Percentiles rank a stretch among this genome's conserved stretches.
These are phyloP conservation scores for Volucella bombylans DNA, from an alignment of 2,888 invertebrate species.

Conservation along the genomic window DNA sequence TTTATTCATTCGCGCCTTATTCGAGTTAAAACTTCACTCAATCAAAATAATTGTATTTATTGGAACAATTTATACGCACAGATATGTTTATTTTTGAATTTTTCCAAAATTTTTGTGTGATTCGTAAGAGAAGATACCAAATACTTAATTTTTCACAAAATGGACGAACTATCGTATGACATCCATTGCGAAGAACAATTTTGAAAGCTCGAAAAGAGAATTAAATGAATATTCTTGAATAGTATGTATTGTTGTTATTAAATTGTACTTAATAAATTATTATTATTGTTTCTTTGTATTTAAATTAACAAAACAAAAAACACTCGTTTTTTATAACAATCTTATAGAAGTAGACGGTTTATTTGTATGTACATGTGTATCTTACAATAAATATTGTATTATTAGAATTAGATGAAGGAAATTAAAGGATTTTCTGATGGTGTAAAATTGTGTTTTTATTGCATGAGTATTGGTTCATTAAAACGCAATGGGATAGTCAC, in stretches of 20 bases:
- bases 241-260: constrained; percentile 45
- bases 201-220: constrained; percentile 53
- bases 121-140: constrained; percentile 59
- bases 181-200: constrained; percentile 45
- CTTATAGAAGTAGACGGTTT: constrained; percentile 26
- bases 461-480: too few species aligned
- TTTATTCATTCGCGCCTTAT: constrained; percentile 28
- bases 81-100: constrained; percentile 27
- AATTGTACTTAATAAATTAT: constrained; percentile 44
- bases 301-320: constrained; percentile 13
- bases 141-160: constrained; percentile 54
- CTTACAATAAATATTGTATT: constrained; percentile 64
- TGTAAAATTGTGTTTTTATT: constrained; percentile 1
- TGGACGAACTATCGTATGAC: constrained; percentile 12
- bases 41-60: constrained; percentile 40
- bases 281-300: constrained; percentile 45
- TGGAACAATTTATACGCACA: constrained; percentile 19
- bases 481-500: too few species aligned
- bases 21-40: constrained; percentile 33
- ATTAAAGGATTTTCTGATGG: constrained; percentile 41
- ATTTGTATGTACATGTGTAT: constrained; percentile 9
- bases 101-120: constrained; percentile 34
- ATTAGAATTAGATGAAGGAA: constrained; percentile 48
- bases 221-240: constrained; percentile 20
- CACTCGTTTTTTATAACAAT: constrained; percentile 10